These are phyloP conservation scores for Budorcas taxicolor DNA, from an alignment of 2,113 vertebrate species.

Conservation along the genomic window DNA sequence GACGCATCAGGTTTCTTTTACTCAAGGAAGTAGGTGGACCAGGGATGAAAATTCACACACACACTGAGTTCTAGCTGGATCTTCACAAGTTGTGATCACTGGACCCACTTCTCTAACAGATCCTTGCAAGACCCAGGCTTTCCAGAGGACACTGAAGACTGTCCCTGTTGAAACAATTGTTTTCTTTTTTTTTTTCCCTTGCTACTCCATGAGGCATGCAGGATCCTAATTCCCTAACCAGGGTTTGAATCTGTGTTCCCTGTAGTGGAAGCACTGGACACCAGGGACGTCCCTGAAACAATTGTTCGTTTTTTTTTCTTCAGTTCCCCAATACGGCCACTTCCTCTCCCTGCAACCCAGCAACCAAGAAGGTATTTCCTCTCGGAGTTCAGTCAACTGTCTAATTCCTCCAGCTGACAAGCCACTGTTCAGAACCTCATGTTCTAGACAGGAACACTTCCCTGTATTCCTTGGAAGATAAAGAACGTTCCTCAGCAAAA, in stretches of 20 bases:
- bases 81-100: accelerated
- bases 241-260: background rate
- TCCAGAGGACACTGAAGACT: background rate
- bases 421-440: background rate
- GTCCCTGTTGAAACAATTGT: accelerated
- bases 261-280: background rate
- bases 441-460: background rate
- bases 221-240: background rate
- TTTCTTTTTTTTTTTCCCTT: background rate
- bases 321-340: accelerated
- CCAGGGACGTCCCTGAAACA: background rate
- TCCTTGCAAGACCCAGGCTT: background rate
- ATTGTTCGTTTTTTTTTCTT: too few species aligned
- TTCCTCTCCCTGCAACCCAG: background rate
- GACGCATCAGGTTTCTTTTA: background rate
- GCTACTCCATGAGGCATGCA: background rate
- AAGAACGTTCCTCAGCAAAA: background rate
- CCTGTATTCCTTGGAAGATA: background rate
- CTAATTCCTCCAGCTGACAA: background rate
- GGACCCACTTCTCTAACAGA: too few species aligned
- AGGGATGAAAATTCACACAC: too few species aligned
- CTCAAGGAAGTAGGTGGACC: too few species aligned
- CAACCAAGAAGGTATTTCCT: background rate
- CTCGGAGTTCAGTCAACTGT: accelerated
- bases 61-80: background rate